A percentile compares a stretch with the other conserved stretches of the same genome.
Evolutionary conservation across 2,888 invertebrate species (phyloP).

Genomic region (Eupeodes latifasciatus): DNA sequence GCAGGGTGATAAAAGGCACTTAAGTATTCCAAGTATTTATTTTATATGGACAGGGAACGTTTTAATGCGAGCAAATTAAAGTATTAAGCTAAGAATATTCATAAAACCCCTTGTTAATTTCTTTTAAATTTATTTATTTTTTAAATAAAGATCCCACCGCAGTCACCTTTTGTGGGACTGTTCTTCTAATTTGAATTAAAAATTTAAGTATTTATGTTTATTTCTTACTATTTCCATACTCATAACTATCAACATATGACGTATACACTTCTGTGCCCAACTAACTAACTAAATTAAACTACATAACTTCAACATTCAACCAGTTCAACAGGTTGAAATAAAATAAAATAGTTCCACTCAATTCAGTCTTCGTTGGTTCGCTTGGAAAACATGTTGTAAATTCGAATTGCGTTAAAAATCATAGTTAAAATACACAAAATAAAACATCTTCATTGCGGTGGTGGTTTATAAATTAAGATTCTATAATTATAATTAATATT

Average conservation of each 20-base stretch:
- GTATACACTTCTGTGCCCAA: slow-evolving; percentile 19
- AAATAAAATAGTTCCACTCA: slow-evolving; percentile 25
- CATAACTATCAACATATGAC: not conserved
- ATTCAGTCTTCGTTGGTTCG: slow-evolving; percentile 27
- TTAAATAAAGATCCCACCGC: not conserved
- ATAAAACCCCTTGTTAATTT: no score
- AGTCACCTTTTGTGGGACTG: not conserved
- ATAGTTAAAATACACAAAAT: not conserved
- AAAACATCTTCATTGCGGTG: not conserved
- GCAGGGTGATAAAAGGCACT: no score
- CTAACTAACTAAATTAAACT: slow-evolving; percentile 12
- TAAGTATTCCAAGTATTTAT: no score
- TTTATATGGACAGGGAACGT: no score
- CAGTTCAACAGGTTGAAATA: slow-evolving; percentile 38
- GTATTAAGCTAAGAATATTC: no score
- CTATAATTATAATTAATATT: not conserved
- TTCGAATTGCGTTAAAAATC: slow-evolving; percentile 8
- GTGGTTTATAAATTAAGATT: not conserved
- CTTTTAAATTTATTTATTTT: not conserved
- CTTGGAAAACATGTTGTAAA: slow-evolving; percentile 37
- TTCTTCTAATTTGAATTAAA: not conserved
- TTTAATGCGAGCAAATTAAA: no score
- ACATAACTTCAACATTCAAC: slow-evolving; percentile 20
- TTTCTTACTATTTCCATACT: slow-evolving; percentile 2
- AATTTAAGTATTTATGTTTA: not conserved